Evolutionary conservation across 2,888 invertebrate species (phyloP).

Genomic region (Halictus ligatus): DNA sequence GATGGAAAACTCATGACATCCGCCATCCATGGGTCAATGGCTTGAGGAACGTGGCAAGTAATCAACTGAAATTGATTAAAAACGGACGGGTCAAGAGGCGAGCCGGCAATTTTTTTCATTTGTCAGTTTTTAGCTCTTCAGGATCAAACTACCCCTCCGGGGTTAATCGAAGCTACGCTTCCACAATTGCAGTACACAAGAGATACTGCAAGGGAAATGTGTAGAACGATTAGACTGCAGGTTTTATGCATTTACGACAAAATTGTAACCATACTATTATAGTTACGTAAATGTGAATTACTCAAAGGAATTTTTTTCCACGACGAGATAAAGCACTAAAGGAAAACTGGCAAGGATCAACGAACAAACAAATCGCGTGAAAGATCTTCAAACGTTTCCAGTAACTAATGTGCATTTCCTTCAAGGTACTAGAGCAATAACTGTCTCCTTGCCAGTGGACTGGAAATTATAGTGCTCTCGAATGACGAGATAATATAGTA

Average conservation of each 20-base stretch:
- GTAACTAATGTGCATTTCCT: too few relatives aligned
- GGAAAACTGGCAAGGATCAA: not conserved
- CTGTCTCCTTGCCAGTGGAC: not conserved
- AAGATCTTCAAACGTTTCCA: too few relatives aligned
- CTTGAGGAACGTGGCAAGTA: not conserved
- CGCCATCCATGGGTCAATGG: not conserved
- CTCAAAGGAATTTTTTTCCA: not conserved
- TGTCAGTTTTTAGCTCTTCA: not conserved
- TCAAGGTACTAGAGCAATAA: not conserved
- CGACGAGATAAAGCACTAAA: not conserved
- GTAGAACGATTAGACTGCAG: too few relatives aligned
- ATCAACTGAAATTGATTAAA: not conserved
- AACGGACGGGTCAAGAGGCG: not conserved
- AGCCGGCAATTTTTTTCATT: not conserved
- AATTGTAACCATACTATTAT: not conserved
- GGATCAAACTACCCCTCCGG: not conserved
- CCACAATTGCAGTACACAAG: not conserved
- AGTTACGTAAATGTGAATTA: not conserved
- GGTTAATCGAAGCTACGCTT: not conserved
- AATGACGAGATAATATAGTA: not conserved
- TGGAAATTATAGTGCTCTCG: not conserved
- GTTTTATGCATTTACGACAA: too few relatives aligned
- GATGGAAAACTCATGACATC: not conserved
- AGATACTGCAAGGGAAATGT: not conserved
- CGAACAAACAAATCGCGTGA: not conserved